Evolutionary conservation across 1,140 invertebrate genomes (phyloP).

Genomic region (Periplaneta americana): DNA sequence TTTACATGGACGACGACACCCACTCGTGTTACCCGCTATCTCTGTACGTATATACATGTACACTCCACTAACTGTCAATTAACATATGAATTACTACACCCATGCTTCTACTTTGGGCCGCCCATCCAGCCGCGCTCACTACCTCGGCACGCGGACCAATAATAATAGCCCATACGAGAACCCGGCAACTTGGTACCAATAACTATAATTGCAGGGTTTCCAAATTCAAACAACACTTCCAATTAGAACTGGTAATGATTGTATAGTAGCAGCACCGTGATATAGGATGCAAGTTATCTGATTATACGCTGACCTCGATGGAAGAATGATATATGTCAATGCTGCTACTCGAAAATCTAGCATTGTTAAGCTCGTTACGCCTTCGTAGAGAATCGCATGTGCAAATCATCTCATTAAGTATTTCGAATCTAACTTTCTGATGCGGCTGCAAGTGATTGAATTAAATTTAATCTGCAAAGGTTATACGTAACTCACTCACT

Average conservation of each 20-base stretch:
- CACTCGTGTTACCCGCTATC: background rate
- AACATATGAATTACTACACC: slow-evolving; percentile 9
- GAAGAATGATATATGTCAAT: background rate
- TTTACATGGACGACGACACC: background rate
- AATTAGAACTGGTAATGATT: background rate
- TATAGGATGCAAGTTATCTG: background rate
- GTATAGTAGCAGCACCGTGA: background rate
- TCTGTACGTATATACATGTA: background rate
- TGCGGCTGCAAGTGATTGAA: no score
- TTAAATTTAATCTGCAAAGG: no score
- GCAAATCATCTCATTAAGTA: no score
- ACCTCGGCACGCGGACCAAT: background rate
- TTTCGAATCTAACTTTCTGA: no score
- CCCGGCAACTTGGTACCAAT: background rate
- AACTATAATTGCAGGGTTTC: slow-evolving; percentile 8
- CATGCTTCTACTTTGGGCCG: background rate
- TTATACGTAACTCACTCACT: no score
- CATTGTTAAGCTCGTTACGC: background rate
- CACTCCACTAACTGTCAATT: slow-evolving; percentile 10
- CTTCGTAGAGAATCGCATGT: no score
- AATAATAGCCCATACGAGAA: background rate
- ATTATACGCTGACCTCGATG: background rate
- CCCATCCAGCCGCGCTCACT: background rate
- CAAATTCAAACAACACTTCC: background rate
- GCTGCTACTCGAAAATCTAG: background rate